Evolutionary conservation across 2,888 invertebrate species (phyloP), one percentile per base, ranked within the genome.

Genomic region (Rhyacophila evoluta): DNA sequence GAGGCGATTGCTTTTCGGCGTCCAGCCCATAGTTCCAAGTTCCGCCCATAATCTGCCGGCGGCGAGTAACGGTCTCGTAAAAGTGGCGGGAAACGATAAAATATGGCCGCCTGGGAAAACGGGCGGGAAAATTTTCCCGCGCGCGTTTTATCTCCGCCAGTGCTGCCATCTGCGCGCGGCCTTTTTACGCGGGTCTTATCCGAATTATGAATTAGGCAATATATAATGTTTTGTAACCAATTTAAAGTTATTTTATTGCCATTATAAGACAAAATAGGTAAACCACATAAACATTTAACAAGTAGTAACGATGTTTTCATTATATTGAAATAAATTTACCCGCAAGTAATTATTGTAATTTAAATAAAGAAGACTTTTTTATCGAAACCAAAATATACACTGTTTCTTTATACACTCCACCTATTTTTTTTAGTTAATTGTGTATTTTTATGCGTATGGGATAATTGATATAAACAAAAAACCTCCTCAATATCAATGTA

Each of bases 41-140:
- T 10, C 74, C 74, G 70, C 78, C 76, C 36, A 76, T 76, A 76
- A 76, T 71, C 76, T 67, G 36, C 68, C 67, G 55, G 11, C 41
- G 38, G 28, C 72, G 77, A 77, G 72, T 72, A 77, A 77, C 70
- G 78, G 33, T 74, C 72, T 68, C 73, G 70, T 76, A 79, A 79
- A 76, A 29, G 28, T 76, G 33, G 37, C 76, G 76, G 69, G 73
- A 55, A 73, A 73, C 76, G 72, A 73, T 79, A 75, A 79, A 79
- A 76, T 79, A 79, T 73, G 73, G 76, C 70, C 73, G 76, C 76
- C 76, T 15, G 75, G 79, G 75, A 73, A 75, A 72, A 74, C 55
- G 68, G 55, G 25, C 75, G 67, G 69, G 74, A 29, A 38, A 33
- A 1, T 28, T 29, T 77, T 71, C 76, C 76, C 71, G 76, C 74